Evolutionary conservation across 2,113 vertebrate genomes (phyloP), one percentile per base, ranked within the genome.

Genomic region (Chunga burmeisteri): DNA sequence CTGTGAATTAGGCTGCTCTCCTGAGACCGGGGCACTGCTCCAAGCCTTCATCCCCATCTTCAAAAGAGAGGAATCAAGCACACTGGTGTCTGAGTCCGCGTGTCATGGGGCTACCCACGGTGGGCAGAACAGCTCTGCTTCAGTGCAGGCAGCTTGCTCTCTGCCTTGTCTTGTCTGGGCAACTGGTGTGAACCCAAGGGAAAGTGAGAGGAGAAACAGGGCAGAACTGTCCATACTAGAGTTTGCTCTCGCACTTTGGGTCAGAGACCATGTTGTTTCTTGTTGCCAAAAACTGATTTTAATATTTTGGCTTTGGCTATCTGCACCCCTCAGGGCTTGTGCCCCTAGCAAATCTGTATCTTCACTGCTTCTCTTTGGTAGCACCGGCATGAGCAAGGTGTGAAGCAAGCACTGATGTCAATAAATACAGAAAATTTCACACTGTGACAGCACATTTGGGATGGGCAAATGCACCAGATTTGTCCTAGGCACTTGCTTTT

Each of bases 41-140:
- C 68, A 65, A 68, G 21, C 38, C 20, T 70, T 70, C 2, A 0
- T 50, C 20, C 36, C 2, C 0, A 1, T 44, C 49, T 58, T 36
- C 44, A 52, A 14, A 71, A 23, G 34, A 75, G 13, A 5, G 29
- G 20, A 63, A 26, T 21, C 52, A 32, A 42, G 26, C 11, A 42
- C 56, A 27, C 13, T 38, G 0, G 0, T 55, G 30, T 22, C 29
- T 36, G 13, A 38, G 30, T 5, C 27, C 59, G 29, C 10, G 12
- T 88, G 40, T 61, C 38, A 6, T 10, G 46, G 71, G 56, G 23
- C 46, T 16, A 11, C 38, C 25, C 38, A 32, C 21, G 1, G 0
- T 13, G 13, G 36, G 38, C 46, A 66, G 40, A 55, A 9, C 40
- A 40, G 38, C 52, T 72, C 52, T 49, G 25, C 52, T 53, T 18